Evolutionary conservation across 2,888 invertebrate genomes (phyloP), one percentile per base, ranked within the genome.

Genomic region (Choristoneura rosaceana): DNA sequence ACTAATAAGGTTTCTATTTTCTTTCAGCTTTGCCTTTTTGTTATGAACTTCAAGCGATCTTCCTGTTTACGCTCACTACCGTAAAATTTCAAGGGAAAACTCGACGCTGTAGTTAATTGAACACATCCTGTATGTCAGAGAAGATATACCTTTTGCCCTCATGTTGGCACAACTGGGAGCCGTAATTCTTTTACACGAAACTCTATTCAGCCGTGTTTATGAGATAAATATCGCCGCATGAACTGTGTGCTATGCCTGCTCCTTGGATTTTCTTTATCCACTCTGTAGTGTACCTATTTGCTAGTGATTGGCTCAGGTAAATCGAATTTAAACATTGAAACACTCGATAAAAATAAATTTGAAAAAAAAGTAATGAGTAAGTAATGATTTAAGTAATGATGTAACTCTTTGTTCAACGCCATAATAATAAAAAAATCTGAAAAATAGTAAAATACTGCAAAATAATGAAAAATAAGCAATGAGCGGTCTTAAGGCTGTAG

Each of bases 241-340:
- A 62, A 62, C 62, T 45, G 62, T 33, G 61, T 41, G 25, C 62
- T 41, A 43, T 62, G 43, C 41, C 10, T 43, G 61, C 61, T 61
- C 43, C 38, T 52, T 50, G 50, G 50, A 5, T 50, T 12, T 7
- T 50, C 50, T 50, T 45, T 62, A 62, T 33, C 43, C 45, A 25
- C 12, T 33, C 25, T 45, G 12, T 45, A 17, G 15, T 43, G 15
- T 52, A 25, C 33, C 9, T 45, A n/a, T 15, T 14, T 15, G 25
- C 43, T 62, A 45, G 62, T 45, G 62, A 45, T 62, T 45, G 14
- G 25, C 9, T 8, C 3, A 15, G 3, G 10, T 12, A 0, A 17
- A 5, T 9, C 15, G 50, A 52, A 17, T 17, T 52, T 17, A 2
- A 52, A 17, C 3, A 7, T 15, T 0, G 10, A 12, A 2, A 25